These are phyloP conservation scores for Drosophila paranaensis DNA, from an alignment of 2,888 invertebrate genomes.

Conservation along the genomic window DNA sequence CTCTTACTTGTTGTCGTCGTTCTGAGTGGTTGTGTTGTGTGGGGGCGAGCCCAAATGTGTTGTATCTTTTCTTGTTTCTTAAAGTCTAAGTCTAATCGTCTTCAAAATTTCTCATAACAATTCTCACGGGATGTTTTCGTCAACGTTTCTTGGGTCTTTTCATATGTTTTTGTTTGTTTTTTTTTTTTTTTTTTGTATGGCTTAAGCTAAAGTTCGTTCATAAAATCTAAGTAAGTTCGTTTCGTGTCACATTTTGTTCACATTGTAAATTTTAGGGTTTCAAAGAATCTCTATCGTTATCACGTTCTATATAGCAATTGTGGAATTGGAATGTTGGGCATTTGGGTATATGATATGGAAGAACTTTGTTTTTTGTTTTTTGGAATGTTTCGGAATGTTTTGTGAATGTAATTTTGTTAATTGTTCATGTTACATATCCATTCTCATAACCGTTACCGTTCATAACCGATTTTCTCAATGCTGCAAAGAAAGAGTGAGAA, in stretches of 20 bases:
- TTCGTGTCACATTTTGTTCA: slow-evolving; percentile 47
- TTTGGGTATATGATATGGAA: slow-evolving; percentile 50
- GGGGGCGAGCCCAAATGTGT: slow-evolving; percentile 63
- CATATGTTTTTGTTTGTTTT: slow-evolving; percentile 12
- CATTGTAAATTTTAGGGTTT: slow-evolving; percentile 43
- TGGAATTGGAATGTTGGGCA: slow-evolving; percentile 48
- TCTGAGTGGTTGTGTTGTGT: slow-evolving; percentile 19
- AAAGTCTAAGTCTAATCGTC: slow-evolving; percentile 58
- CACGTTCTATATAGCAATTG: slow-evolving; percentile 71
- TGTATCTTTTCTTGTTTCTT: slow-evolving; percentile 45
- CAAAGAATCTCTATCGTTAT: slow-evolving; percentile 78
- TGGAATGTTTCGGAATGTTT: slow-evolving; percentile 20
- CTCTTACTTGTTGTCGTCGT: slow-evolving; percentile 18
- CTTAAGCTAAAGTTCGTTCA: slow-evolving; percentile 58
- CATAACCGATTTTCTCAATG: slow-evolving; percentile 69
- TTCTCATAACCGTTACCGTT: slow-evolving; percentile 56
- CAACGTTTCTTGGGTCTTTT: slow-evolving; percentile 47
- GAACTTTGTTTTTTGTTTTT: slow-evolving; percentile 10
- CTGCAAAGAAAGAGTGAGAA: slow-evolving; percentile 77
- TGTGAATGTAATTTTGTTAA: slow-evolving; percentile 14
- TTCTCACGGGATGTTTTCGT: slow-evolving; percentile 58
- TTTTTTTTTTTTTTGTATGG: slow-evolving; percentile 41
- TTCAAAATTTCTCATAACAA: slow-evolving; percentile 51
- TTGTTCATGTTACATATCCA: slow-evolving; percentile 35
- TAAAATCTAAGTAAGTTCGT: slow-evolving; percentile 66